A percentile compares a stretch with the other conserved stretches of the same genome.
phyloP scores from a whole-genome alignment of 2,797 vertebrate species.

The Balearica regulorum region DNA sequence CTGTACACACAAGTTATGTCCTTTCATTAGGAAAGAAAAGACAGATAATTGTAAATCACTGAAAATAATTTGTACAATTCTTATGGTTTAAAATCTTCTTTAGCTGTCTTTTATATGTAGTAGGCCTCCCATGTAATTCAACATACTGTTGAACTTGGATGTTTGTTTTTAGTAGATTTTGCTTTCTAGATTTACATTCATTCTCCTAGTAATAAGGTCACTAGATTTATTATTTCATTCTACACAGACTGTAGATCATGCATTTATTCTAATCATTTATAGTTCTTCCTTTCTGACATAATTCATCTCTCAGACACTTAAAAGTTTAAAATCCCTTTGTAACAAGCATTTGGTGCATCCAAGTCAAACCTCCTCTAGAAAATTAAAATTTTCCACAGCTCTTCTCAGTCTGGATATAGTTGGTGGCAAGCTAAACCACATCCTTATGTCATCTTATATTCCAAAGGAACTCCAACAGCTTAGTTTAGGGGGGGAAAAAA shows the following conservation, averaged over 20 bases:
- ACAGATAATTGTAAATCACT: background rate
- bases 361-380: conserved; percentile 35
- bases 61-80: background rate
- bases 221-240: conserved; percentile 8
- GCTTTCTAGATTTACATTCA: background rate
- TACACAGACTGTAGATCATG: background rate
- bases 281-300: conserved; percentile 22
- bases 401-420: background rate
- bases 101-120: background rate
- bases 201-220: background rate
- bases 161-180: background rate
- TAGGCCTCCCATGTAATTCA: background rate
- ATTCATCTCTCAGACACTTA: background rate
- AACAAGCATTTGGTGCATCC: background rate
- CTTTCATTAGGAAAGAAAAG: background rate
- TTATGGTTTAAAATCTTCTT: background rate
- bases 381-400: conserved; percentile 40
- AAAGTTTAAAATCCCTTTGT: background rate
- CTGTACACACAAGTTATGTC: background rate
- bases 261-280: background rate
- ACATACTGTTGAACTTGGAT: conserved; percentile 3
- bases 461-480: background rate
- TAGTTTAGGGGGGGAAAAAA: background rate
- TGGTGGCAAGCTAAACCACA: background rate
- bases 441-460: background rate